phyloP scores from a whole-genome alignment of 2,113 vertebrate genomes.

The Drymodes brunneopygia region DNA sequence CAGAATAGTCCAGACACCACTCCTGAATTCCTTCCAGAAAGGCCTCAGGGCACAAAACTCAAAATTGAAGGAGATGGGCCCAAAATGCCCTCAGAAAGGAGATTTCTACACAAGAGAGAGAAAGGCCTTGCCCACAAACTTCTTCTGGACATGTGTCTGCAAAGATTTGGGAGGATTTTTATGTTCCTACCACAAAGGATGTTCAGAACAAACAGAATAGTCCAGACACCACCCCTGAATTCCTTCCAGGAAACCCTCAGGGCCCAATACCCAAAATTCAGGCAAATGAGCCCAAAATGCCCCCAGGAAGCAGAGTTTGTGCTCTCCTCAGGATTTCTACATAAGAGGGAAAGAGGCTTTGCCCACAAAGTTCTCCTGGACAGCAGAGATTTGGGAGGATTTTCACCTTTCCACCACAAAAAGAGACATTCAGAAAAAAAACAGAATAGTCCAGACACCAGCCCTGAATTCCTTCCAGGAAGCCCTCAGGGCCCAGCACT shows the following conservation, averaged over 20 bases:
- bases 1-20: not conserved
- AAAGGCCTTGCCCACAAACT: too few relatives aligned
- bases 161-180: not conserved
- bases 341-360: not conserved
- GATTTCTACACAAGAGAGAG: too few relatives aligned
- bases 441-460: not conserved
- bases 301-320: not conserved
- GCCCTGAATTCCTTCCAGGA: not conserved
- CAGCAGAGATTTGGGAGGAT: not conserved
- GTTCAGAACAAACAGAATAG: not conserved
- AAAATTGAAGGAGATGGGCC: not conserved
- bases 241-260: not conserved
- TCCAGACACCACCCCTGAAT: rapidly evolving
- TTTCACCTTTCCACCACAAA: too few relatives aligned
- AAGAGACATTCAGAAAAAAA: not conserved
- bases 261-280: too few relatives aligned
- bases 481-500: not conserved
- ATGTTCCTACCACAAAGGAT: not conserved
- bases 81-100: not conserved
- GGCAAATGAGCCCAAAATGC: not conserved
- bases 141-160: too few relatives aligned
- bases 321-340: not conserved
- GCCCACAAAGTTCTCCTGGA: not conserved
- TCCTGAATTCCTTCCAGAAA: not conserved
- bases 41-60: not conserved